These are phyloP conservation scores for Dicyrtoma fusca DNA, from an alignment of 2,888 invertebrate species.

Conservation along the genomic window DNA sequence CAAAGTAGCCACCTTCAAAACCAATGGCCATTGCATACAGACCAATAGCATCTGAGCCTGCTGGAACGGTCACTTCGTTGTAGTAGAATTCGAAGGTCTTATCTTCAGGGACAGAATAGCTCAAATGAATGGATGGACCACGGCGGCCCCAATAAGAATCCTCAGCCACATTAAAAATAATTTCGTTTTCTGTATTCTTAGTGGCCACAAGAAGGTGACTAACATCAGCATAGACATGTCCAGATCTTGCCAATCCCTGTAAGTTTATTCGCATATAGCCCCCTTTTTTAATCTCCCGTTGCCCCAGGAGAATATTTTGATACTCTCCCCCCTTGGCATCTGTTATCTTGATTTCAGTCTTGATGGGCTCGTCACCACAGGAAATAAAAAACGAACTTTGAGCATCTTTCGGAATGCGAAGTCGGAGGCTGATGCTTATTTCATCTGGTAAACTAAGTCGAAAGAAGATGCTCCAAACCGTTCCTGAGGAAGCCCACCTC, in stretches of 20 bases:
- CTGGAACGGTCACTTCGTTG: conserved; percentile 50
- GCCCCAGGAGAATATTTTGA: conserved; percentile 48
- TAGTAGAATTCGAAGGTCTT: conserved; percentile 49
- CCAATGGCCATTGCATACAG: conserved; percentile 53
- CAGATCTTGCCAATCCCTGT: conserved; percentile 42
- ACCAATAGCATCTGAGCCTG: conserved; percentile 45
- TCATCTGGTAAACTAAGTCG: conserved; percentile 39
- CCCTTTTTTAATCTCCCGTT: conserved; percentile 27
- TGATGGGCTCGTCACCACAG: neutral
- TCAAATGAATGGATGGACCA: conserved; percentile 52
- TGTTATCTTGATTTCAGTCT: conserved; percentile 28
- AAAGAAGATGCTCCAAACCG: conserved; percentile 45
- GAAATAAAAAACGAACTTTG: conserved; percentile 34
- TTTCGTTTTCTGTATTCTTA: conserved; percentile 3
- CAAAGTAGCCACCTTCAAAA: conserved; percentile 51
- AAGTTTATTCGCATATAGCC: conserved; percentile 50
- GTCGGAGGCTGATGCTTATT: conserved; percentile 40
- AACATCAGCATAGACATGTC: conserved; percentile 41
- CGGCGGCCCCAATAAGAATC: conserved; percentile 51
- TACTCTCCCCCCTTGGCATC: conserved; percentile 34
- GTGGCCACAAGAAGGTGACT: conserved; percentile 36
- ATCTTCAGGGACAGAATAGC: conserved; percentile 21
- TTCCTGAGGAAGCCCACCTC: conserved; percentile 42
- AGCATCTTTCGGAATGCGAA: conserved; percentile 41
- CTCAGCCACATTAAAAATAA: conserved; percentile 30